Base-by-base conservation (phyloP, 2,113 vertebrate genomes). In the Apistogramma diplotaenia region DNA sequence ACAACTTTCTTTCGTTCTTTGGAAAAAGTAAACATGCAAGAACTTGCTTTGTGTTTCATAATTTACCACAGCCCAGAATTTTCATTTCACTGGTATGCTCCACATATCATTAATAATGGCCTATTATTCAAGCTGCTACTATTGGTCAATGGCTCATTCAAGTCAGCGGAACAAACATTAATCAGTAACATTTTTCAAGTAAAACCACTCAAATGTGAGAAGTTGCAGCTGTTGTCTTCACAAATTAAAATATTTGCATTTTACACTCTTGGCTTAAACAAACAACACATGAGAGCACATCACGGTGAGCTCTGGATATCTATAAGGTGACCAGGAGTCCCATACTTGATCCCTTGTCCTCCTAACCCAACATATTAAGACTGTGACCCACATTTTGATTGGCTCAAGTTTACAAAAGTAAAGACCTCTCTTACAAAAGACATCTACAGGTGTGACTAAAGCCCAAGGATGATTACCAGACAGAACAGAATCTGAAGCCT, bases 31-130 rank as follows among this genome's bases (percentile, higher is more conserved):
- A 77, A 75, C 80, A 35, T 19, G 79, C 53, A 40, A 40, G 9
- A 46, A 86, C 81, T 62, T 61, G 78, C 27, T 62, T 3, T 49
- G 18, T 67, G 43, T 76, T 62, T 86, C 49, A 78, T 82, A 18
- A 8, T 1, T n/a, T 35, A 46, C 7, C 49, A 56, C 5, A 7
- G 10, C 12, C 4, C 54, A 78, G 16, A 31, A 33, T 51, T 29
- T 76, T 73, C 7, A 55, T 58, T 29, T 55, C 18, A 35, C 37
- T 46, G 3, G 53, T 18, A 23, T 7, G 7, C 6, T 21, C 10
- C 19, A 23, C 37, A 67, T 65, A 37, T 2, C 46, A 57, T 72
- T 54, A 49, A 6, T 54, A 58, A 53, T 6, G 31, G 2, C n/a
- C 37, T 23, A 10, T 27, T 54, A 15, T 49, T 29, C 13, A 18